Base-by-base conservation (phyloP, 2,888 invertebrate genomes). In the Tenthredo amoena region DNA sequence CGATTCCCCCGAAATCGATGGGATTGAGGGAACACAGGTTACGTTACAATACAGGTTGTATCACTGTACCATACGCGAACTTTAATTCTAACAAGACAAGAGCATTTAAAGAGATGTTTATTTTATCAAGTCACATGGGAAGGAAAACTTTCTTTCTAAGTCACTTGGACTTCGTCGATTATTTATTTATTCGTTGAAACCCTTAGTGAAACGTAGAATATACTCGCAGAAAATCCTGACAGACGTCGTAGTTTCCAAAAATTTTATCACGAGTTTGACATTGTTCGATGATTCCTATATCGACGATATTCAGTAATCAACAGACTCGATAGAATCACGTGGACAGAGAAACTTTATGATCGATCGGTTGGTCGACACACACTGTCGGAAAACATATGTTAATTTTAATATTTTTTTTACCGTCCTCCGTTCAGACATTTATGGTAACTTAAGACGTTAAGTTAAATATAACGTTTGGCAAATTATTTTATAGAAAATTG, bases 1-100 rank as follows among this genome's bases (percentile, higher is more conserved):
- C 58, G 81, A 62, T 62, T 37, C 40, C 62, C 50, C 81, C 58
- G 26, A 55, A 62, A 81, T 81, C 37, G 81, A 81, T 81, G 81
- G 81, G 81, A 81, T 81, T 37, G 10, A 58, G 81, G 58, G 37
- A 40, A 79, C 21, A 77, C 77, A 9, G 77, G 37, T 4, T 18
- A 50, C 47, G 34, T 58, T n/a, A n/a, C n/a, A 58, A n/a, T 21
- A 9, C 0, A 18, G 1, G 47, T 26, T 15, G 21, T 31, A 40
- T 37, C 37, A 26, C 31, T 68, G 18, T 68, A 34, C 34, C 10
- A 15, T 34, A 68, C 34, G 10, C 26, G 58, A 62, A 58, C 40
- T 81, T 40, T 62, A 37, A 62, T 62, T 62, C 62, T 81, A 37
- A 62, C 58, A 26, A 62, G 62, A 40, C 18, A 37, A 15, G 21